phyloP scores from a whole-genome alignment of 2,797 vertebrate genomes.

The Dromococcyx pavoninus region DNA sequence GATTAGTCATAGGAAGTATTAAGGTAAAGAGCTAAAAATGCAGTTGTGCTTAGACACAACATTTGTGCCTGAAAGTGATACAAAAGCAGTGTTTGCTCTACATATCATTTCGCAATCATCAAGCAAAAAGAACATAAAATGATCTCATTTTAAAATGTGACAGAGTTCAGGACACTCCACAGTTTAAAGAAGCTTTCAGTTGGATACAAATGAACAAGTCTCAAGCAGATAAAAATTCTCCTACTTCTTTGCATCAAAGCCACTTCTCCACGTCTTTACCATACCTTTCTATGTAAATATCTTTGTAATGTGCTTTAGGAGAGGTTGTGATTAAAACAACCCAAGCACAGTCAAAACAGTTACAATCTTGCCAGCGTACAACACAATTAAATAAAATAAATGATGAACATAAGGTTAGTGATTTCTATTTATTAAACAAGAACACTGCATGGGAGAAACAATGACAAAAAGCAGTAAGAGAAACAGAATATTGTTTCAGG shows the following conservation, averaged over 20 bases:
- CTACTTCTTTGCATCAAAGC: neutral
- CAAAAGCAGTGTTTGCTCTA: neutral
- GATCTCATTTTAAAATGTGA: constrained; percentile 5
- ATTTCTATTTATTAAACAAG: neutral
- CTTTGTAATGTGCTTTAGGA: neutral
- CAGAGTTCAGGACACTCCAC: neutral
- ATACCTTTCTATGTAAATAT: neutral
- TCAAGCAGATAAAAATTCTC: neutral
- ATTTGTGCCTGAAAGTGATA: constrained; percentile 12
- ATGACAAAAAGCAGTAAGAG: neutral
- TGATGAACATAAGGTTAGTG: neutral
- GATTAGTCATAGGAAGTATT: constrained; percentile 6
- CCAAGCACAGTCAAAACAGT: neutral
- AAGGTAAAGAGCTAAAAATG: constrained; percentile 1
- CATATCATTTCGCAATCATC: neutral
- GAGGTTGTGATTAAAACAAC: neutral
- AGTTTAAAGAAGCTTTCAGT: neutral
- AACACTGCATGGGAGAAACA: neutral
- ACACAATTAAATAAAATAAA: neutral
- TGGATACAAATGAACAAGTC: neutral
- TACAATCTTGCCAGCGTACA: neutral
- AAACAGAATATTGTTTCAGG: neutral
- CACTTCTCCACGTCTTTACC: neutral
- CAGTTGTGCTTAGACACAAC: neutral
- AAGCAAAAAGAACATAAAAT: neutral